Percentiles rank a stretch among this genome's conserved stretches.
Evolutionary conservation across 2,797 vertebrate genomes (phyloP).

Genomic region (Anguilla megastoma): DNA sequence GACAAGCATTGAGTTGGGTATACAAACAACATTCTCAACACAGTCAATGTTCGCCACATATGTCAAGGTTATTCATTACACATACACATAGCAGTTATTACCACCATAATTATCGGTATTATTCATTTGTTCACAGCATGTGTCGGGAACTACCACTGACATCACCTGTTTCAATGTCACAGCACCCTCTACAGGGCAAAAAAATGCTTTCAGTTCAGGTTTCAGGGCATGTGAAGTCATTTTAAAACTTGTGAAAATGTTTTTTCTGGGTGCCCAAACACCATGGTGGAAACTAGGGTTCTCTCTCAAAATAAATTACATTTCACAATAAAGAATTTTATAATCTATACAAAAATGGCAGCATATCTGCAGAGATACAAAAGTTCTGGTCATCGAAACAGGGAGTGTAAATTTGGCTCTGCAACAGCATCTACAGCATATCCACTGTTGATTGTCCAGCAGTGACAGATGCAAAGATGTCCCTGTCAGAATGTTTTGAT

Average conservation of each 20-base stretch:
- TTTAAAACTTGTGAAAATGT: not conserved
- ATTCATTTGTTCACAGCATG: not conserved
- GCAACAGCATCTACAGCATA: not conserved
- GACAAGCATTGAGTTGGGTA: not conserved
- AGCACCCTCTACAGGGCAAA: constrained; percentile 2
- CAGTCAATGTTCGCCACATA: not conserved
- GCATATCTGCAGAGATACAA: not conserved
- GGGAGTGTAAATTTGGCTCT: not conserved
- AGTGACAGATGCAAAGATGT: not conserved
- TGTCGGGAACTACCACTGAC: not conserved
- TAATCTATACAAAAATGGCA: not conserved
- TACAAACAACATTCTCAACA: not conserved
- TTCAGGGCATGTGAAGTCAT: too few species aligned
- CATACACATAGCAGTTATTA: not conserved
- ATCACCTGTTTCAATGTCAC: not conserved
- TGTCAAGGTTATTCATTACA: not conserved
- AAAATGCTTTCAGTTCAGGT: not conserved
- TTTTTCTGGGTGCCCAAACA: not conserved
- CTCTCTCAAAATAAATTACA: not conserved
- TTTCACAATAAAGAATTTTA: not conserved
- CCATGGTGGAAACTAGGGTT: not conserved
- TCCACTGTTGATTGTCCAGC: not conserved
- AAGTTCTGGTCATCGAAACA: not conserved
- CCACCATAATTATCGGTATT: not conserved
- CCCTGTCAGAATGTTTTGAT: constrained; percentile 53